phyloP scores from a whole-genome alignment of 2,797 vertebrate species.

The Xiphophorus birchmanni region DNA sequence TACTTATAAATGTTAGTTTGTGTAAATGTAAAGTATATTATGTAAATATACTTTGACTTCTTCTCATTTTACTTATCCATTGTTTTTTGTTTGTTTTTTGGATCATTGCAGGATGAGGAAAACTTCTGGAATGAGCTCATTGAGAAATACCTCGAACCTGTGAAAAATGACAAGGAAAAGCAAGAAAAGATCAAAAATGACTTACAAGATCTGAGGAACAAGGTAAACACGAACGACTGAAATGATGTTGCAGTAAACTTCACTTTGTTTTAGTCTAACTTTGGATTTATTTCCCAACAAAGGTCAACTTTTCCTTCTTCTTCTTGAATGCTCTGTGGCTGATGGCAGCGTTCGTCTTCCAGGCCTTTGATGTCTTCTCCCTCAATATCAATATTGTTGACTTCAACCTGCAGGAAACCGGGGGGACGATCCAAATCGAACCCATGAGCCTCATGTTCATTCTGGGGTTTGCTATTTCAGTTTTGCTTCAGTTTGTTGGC shows the following conservation, averaged over 20 bases:
- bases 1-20: background rate
- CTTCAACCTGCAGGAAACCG: fast-evolving
- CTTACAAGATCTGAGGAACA: constrained; percentile 72
- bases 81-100: background rate
- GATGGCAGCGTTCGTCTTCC: constrained; percentile 68
- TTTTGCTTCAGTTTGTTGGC: constrained; percentile 73
- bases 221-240: constrained; percentile 34
- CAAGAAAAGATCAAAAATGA: constrained; percentile 57
- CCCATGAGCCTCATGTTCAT: constrained; percentile 79
- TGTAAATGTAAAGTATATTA: too few relatives aligned
- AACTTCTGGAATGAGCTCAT: constrained; percentile 66
- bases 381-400: constrained; percentile 18
- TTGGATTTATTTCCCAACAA: background rate
- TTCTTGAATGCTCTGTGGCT: constrained; percentile 74
- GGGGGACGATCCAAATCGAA: constrained; percentile 35
- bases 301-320: constrained; percentile 67
- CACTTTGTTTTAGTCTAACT: background rate
- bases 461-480: constrained; percentile 61
- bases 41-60: background rate
- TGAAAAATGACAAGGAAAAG: constrained; percentile 61
- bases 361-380: constrained; percentile 33
- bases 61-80: background rate
- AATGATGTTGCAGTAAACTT: background rate
- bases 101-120: constrained; percentile 61
- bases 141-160: constrained; percentile 68